A percentile compares a stretch with the other conserved stretches of the same genome.
Conservation (phyloP, 2,113 vertebrate genomes). For the Charadrius vociferus region DNA sequence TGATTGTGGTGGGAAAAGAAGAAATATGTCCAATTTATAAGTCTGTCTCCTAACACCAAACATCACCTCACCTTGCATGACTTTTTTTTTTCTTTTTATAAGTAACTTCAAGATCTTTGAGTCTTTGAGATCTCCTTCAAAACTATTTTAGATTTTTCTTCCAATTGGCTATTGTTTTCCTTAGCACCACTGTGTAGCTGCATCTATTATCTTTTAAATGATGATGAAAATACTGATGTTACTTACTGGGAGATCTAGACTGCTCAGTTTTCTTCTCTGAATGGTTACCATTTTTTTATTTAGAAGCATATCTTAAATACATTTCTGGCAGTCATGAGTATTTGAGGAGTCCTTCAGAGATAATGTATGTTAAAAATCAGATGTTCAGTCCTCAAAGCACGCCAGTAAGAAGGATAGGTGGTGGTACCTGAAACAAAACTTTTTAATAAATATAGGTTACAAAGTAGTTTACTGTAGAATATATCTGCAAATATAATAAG, state of each 20-base stretch:
- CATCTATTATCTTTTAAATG: background rate
- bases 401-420: background rate
- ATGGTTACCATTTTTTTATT: background rate
- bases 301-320: background rate
- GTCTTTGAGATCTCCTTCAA: background rate
- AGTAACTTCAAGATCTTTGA: background rate
- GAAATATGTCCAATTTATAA: background rate
- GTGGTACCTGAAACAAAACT: background rate
- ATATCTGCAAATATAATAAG: background rate
- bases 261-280: background rate
- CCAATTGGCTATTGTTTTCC: background rate
- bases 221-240: background rate
- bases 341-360: background rate
- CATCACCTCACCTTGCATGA: background rate
- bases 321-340: background rate
- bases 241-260: background rate
- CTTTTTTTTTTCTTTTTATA: background rate
- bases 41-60: background rate
- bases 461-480: background rate
- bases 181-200: background rate
- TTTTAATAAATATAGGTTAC: background rate
- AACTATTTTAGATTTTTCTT: background rate
- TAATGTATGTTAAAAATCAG: fast-evolving
- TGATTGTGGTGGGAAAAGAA: background rate
- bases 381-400: background rate